Percentiles rank a stretch among this genome's conserved stretches.
Conservation (phyloP, 2,113 vertebrate genomes). For the Apteryx mantelli region DNA sequence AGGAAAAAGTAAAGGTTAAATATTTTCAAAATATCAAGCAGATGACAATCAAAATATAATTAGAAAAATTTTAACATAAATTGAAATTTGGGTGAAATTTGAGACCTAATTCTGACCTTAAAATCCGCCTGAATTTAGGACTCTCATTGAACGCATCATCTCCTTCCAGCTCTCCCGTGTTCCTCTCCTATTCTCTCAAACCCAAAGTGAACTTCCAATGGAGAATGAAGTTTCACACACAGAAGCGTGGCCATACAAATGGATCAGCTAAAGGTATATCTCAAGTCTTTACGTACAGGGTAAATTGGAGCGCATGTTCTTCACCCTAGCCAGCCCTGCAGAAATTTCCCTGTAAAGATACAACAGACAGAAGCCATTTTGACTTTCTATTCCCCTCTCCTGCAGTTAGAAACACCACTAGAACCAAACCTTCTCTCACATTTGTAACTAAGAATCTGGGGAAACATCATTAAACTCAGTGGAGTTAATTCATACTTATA, state of each 20-base stretch:
- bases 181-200: neutral
- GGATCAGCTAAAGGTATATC: neutral
- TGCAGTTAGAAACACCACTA: neutral
- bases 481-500: neutral
- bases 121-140: neutral
- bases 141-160: neutral
- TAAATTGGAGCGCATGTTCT: neutral
- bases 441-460: neutral
- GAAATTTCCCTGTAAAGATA: neutral
- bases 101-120: neutral
- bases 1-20: slow-evolving; percentile 17
- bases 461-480: neutral
- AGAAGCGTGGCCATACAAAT: neutral
- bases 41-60: slow-evolving; percentile 5
- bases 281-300: neutral
- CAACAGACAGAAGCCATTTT: neutral
- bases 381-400: neutral
- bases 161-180: neutral
- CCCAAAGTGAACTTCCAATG: neutral
- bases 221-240: neutral
- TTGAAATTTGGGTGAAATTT: neutral
- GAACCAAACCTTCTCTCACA: neutral
- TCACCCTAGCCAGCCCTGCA: neutral
- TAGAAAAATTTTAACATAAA: neutral
- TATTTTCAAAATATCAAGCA: slow-evolving; percentile 39